Base-by-base conservation (phyloP, 2,113 vertebrate species). In the Noturus placidus region DNA sequence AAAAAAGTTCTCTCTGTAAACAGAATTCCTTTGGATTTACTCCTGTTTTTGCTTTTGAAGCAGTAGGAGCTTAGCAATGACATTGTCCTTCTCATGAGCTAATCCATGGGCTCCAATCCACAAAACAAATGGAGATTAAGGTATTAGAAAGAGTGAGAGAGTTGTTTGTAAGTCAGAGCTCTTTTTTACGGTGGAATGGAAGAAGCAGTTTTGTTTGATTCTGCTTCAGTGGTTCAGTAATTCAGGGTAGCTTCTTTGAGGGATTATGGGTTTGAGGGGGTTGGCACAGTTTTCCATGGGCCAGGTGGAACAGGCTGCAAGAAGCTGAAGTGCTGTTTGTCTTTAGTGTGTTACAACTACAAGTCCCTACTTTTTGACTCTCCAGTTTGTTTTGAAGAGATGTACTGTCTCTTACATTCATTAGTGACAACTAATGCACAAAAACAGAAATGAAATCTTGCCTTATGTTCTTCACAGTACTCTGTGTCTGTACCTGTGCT, bases 51-150 rank as follows among this genome's bases (percentile, higher is more conserved):
- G 86, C 72, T 88, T 91, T 74, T 85, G 82, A 87, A 88, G 89
- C 77, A 59, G 38, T 63, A 27, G 52, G 35, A 50, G 61, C 74
- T 78, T 50, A 79, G 83, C 11, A 63, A n/a, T 72, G 81, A 78
- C 91, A 90, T 92, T 84, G 81, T 20, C 89, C 83, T 90, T 42
- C 77, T 90, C 88, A 63, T 63, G 77, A 52, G 42, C 69, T 89
- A 90, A 91, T 90, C 92, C 89, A 89, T 89, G 90, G 92, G 90
- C 92, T 93, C 91, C 90, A 92, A 77, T 92, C 88, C 81, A 89
- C 89, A 84, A 92, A 92, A 88, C 91, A 93, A 92, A 88, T 83
- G 84, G 88, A 92, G 88, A 83, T 85, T 38, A n/a, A 69, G 30
- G 77, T 46, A 83, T 67, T 67, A 50, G 38, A 83, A 63, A 67